Evolutionary conservation across 2,113 vertebrate genomes (phyloP), one percentile per base, ranked within the genome.

Genomic region (Lynx canadensis): DNA sequence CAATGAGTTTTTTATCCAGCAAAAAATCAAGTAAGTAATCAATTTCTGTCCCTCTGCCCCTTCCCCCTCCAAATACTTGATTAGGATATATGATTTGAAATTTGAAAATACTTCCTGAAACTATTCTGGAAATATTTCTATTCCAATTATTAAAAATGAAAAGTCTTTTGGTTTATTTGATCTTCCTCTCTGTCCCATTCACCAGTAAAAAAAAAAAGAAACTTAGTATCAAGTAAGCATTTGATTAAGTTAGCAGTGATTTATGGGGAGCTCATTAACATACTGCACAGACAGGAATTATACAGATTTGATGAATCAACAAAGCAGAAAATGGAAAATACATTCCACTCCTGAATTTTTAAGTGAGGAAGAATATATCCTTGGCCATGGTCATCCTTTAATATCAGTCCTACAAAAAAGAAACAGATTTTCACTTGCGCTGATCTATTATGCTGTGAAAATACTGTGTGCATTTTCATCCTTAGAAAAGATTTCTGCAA

Each of bases 401-500:
- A 71, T 97, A 84, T 19, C 36, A 86, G 0, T 89, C 86, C 79
- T 98, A 86, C 21, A 93, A 78, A 97, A 97, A 41, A 45, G 92
- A 96, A 81, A 45, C 68, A 65, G 0, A 19, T 91, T 83, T 92
- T 98, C 86, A 27, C 97, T 97, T 97, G 89, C 96, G 93, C 97
- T 98, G 65, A 68, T 73, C 0, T 96, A 14, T 89, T 89, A 18
- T 69, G 80, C 27, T 84, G 82, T 95, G 78, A 95, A 96, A 94
- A 82, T 97, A 45, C 65, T 86, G 60, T 92, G 52, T 18, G 74
- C 79, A n/a, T 97, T 97, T 57, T 82, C 55, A 36, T 81, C 16
- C 96, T 97, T 97, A 65, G 96, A 94, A 97, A 98, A 96, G 85
- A 33, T 97, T 98, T 98, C 94, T 97, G 87, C 80, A 97, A 97